Percentiles rank a stretch among this genome's conserved stretches.
Evolutionary conservation across 2,113 vertebrate species (phyloP).

Genomic region (Dolichotis patagonum): DNA sequence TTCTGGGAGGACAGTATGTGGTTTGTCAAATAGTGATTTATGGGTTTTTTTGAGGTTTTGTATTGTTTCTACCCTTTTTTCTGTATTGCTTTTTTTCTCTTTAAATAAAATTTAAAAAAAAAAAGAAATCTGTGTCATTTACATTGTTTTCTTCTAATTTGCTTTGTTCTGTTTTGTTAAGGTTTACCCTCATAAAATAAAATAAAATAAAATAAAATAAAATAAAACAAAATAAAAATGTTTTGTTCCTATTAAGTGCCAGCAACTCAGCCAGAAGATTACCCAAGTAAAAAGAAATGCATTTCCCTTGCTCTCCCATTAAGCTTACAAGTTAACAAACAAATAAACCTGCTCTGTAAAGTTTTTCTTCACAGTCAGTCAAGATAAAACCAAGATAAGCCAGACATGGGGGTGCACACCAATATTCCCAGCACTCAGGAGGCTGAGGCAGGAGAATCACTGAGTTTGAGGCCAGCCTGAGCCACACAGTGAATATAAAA

Average conservation of each 20-base stretch:
- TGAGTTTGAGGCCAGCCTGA: not conserved
- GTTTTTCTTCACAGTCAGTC: not conserved
- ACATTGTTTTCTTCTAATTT: too few species aligned
- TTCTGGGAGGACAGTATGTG: too few species aligned
- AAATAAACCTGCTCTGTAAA: not conserved
- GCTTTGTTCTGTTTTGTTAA: too few species aligned
- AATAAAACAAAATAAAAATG: not conserved
- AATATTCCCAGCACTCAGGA: not conserved
- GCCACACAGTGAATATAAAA: not conserved
- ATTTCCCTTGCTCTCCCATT: not conserved
- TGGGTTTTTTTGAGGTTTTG: too few species aligned
- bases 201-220: too few species aligned
- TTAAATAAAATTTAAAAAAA: too few species aligned
- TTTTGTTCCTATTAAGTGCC: not conserved
- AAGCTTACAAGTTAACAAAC: conserved; percentile 5
- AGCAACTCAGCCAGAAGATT: not conserved
- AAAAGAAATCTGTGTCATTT: too few species aligned
- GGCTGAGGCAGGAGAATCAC: not conserved
- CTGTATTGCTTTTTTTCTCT: too few species aligned
- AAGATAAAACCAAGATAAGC: conserved; percentile 29
- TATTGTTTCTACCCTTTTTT: too few species aligned
- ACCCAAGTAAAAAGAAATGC: conserved; percentile 30
- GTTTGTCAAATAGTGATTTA: too few species aligned
- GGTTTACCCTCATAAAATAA: too few species aligned
- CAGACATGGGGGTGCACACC: not conserved